A percentile compares a stretch with the other conserved stretches of the same genome.
phyloP scores from a whole-genome alignment of 2,797 vertebrate genomes.

The Halcyon badia region DNA sequence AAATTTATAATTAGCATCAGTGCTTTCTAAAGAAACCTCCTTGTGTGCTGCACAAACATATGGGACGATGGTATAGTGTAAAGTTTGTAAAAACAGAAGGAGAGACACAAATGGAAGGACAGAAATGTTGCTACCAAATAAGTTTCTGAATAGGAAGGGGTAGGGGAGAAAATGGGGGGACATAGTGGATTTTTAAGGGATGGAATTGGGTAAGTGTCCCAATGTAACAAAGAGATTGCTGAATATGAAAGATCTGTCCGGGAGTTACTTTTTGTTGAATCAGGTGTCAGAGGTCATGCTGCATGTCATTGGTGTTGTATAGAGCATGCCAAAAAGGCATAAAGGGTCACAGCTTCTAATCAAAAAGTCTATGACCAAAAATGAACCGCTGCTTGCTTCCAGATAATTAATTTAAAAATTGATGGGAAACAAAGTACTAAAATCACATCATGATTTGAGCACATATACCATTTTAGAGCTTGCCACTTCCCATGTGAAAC shows the following conservation, averaged over 20 bases:
- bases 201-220: slow-evolving; percentile 68
- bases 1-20: slow-evolving; percentile 99
- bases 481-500: neutral
- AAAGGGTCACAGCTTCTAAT: slow-evolving; percentile 90
- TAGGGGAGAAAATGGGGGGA: slow-evolving; percentile 63
- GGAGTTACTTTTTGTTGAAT: slow-evolving; percentile 90
- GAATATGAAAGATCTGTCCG: slow-evolving; percentile 79
- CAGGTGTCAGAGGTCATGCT: slow-evolving; percentile 91
- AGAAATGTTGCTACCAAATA: slow-evolving; percentile 50
- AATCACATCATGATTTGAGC: slow-evolving; percentile 72
- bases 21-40: slow-evolving; percentile 98
- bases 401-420: slow-evolving; percentile 96
- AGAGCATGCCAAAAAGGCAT: slow-evolving; percentile 84
- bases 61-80: slow-evolving; percentile 93
- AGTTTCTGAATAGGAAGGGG: slow-evolving; percentile 71
- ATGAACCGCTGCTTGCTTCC: slow-evolving; percentile 92
- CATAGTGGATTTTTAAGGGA: slow-evolving; percentile 51
- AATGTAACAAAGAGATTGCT: slow-evolving; percentile 84
- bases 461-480: slow-evolving; percentile 53
- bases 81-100: slow-evolving; percentile 85
- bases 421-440: slow-evolving; percentile 84
- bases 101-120: slow-evolving; percentile 60
- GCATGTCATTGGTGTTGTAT: slow-evolving; percentile 85
- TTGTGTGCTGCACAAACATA: slow-evolving; percentile 96
- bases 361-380: slow-evolving; percentile 93